These are phyloP conservation scores for Pseudopleuronectes americanus DNA, from an alignment of 2,797 vertebrate species.

Conservation along the genomic window DNA sequence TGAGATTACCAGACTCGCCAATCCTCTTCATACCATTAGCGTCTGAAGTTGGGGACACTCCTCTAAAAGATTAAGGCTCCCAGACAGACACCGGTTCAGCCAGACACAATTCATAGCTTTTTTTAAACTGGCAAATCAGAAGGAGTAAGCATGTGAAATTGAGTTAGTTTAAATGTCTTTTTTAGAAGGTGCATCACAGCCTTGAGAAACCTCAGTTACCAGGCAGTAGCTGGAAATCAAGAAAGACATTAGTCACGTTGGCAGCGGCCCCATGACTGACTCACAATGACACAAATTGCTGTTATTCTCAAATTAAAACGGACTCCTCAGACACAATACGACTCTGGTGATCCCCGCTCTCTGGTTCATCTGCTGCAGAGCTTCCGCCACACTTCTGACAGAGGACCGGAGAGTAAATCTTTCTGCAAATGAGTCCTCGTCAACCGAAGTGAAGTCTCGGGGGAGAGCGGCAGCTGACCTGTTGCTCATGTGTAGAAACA, in stretches of 20 bases:
- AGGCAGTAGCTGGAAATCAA: slow-evolving; percentile 15
- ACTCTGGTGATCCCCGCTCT: slow-evolving; percentile 6
- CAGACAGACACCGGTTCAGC: slow-evolving; percentile 1
- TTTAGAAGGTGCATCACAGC: not conserved
- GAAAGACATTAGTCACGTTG: slow-evolving; percentile 28
- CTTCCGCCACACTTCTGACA: not conserved
- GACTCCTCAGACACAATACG: slow-evolving; percentile 22
- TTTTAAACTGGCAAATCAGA: not conserved
- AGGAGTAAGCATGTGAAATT: not conserved
- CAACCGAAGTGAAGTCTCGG: slow-evolving; percentile 14
- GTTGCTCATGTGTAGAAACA: slow-evolving; percentile 31
- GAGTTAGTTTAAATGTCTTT: not conserved
- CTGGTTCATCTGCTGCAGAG: not conserved
- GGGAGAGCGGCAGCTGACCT: slow-evolving; percentile 30
- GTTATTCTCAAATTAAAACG: slow-evolving; percentile 16
- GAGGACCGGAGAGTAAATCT: slow-evolving; percentile 30
- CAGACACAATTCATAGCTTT: not conserved
- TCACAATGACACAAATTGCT: slow-evolving; percentile 22
- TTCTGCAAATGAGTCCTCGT: slow-evolving; percentile 24
- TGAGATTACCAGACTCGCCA: slow-evolving; percentile 2
- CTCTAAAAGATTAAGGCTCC: slow-evolving; percentile 14
- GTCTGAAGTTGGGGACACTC: slow-evolving; percentile 3
- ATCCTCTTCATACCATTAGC: slow-evolving; percentile 8
- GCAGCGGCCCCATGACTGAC: slow-evolving; percentile 14
- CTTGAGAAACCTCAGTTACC: slow-evolving; percentile 7